phyloP scores from a whole-genome alignment of 2,113 vertebrate genomes.

The Siphamia tubifer region DNA sequence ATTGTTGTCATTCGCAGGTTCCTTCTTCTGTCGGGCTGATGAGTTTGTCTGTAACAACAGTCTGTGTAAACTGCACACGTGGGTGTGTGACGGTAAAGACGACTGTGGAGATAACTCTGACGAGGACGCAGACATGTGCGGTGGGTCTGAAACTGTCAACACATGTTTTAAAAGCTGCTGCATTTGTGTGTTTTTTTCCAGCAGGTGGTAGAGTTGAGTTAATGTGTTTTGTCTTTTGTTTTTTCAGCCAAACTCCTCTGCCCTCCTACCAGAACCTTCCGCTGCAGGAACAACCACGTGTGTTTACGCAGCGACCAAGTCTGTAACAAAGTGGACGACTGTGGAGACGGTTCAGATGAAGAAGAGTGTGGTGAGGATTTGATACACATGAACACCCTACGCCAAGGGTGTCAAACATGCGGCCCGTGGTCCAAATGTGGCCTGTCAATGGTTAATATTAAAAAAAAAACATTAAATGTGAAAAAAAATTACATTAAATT shows the following conservation, averaged over 20 bases:
- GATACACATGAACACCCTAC: not conserved
- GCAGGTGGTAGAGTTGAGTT: conserved; percentile 1
- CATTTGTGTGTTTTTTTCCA: not conserved
- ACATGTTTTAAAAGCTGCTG: conserved; percentile 35
- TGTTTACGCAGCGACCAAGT: conserved; percentile 88
- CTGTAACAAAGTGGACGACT: conserved; percentile 93
- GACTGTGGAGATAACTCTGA: conserved; percentile 98
- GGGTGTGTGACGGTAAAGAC: conserved; percentile 98
- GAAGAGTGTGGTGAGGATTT: conserved; percentile 86
- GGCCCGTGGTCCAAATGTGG: too few relatives aligned
- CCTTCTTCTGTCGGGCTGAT: conserved; percentile 91
- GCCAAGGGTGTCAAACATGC: too few relatives aligned
- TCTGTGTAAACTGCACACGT: conserved; percentile 92
- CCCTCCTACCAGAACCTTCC: conserved; percentile 88
- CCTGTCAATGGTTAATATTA: too few relatives aligned
- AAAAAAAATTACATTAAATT: too few relatives aligned
- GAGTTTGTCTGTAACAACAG: conserved; percentile 98
- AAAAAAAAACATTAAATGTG: too few relatives aligned
- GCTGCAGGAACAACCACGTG: conserved; percentile 90
- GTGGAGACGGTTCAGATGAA: conserved; percentile 97
- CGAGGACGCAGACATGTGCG: conserved; percentile 91
- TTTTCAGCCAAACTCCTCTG: conserved; percentile 89
- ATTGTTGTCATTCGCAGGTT: conserved; percentile 69
- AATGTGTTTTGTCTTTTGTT: conserved; percentile 31
- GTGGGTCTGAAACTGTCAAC: conserved; percentile 72